Evolutionary conservation across 2,888 invertebrate genomes (phyloP), one percentile per base, ranked within the genome.

Genomic region (Marronus borbonicus): DNA sequence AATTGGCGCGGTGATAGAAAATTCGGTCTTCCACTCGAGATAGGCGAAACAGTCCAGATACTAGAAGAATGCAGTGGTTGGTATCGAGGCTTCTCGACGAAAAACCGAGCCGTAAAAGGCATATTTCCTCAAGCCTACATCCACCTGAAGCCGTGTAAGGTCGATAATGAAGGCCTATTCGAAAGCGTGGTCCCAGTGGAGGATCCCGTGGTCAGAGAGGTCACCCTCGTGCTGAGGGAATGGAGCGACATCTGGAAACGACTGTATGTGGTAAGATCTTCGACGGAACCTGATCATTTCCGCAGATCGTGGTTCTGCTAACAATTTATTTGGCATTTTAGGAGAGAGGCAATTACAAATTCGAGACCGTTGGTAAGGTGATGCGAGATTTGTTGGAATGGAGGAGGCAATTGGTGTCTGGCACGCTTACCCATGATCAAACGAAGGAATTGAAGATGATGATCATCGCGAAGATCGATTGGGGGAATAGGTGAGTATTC

Each of bases 161-260:
- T 96, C 75, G 96, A 97, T 83, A 95, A 96, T 87, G 96, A 96
- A 84, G 94, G 96, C 58, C 89, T 92, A 60, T 93, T 92, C 86
- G 94, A 94, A 86, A 92, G 92, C 68, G 91, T 93, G 10, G 90
- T 92, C 79, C 92, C 96, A 14, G 91, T 96, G 83, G 96, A 96
- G 84, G 98, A 98, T 89, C 93, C 96, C 0, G 93, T 97, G n/a
- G 96, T 97, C 0, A 92, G 94, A 74, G 98, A 98, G 90, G 96
- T 97, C 76, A 96, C 97, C 0, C 93, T 96, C 81, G 97, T 97
- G 0, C 90, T 98, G 64, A 90, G 97, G 86, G 98, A 98, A 93
- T 98, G 98, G 98, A 95, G 95, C 17, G 91, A 94, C 82, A 94
- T 97, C 81, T 98, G 98, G 98, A 97, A 97, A 86, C 94, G 93